A percentile compares a stretch with the other conserved stretches of the same genome.
Evolutionary conservation across 1,140 invertebrate species (phyloP).

Genomic region (Teleopsis dalmanni): DNA sequence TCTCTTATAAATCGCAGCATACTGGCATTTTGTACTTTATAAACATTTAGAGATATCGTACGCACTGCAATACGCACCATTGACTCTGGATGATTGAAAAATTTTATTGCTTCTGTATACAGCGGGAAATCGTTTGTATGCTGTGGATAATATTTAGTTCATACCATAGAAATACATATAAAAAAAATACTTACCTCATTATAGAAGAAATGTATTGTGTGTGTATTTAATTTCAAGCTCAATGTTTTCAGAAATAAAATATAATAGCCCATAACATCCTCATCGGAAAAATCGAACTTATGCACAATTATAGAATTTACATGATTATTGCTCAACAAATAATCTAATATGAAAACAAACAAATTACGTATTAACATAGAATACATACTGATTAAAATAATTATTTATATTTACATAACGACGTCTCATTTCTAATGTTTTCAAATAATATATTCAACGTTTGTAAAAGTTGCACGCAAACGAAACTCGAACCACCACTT

Average conservation of each 20-base stretch:
- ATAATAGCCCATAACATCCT: constrained; percentile 99
- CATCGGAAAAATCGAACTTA: constrained; percentile 99
- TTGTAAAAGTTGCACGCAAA: constrained; percentile 96
- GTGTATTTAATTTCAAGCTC: constrained; percentile 95
- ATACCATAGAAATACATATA: not conserved
- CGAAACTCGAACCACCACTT: constrained; percentile 83
- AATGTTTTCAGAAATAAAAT: constrained; percentile 98
- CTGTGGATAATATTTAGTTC: constrained; percentile 47
- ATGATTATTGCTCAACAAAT: constrained; percentile 98
- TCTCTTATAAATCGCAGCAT: constrained; percentile 95
- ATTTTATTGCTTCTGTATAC: constrained; percentile 98
- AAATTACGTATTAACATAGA: not conserved
- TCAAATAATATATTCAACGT: constrained; percentile 99
- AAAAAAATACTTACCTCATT: constrained; percentile 60
- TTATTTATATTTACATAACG: constrained; percentile 77
- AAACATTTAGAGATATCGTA: constrained; percentile 96
- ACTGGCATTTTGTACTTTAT: constrained; percentile 86
- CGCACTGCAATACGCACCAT: constrained; percentile 99
- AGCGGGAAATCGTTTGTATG: constrained; percentile 98
- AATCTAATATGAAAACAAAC: constrained; percentile 65
- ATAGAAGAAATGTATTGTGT: constrained; percentile 99
- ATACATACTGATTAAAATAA: not conserved
- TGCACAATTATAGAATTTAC: constrained; percentile 99
- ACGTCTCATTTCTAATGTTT: constrained; percentile 98
- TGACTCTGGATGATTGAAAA: constrained; percentile 96